These are phyloP conservation scores for Grammomys surdaster DNA, from an alignment of 2,113 vertebrate species.

Conservation along the genomic window DNA sequence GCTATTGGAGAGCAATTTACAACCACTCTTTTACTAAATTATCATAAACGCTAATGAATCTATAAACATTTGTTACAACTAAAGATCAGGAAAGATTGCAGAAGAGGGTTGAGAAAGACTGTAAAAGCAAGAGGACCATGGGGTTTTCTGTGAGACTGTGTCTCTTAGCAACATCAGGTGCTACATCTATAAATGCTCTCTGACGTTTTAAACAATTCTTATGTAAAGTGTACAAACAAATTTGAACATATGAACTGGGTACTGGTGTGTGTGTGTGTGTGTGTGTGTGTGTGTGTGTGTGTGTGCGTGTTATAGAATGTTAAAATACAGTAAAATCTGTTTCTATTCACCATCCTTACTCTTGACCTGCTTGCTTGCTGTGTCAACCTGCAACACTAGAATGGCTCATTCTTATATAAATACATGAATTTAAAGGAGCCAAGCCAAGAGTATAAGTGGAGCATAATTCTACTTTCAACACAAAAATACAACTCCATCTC, in stretches of 20 bases:
- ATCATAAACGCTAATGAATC: background rate
- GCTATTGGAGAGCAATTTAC: background rate
- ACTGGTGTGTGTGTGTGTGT: background rate
- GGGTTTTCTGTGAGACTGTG: background rate
- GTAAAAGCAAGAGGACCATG: background rate
- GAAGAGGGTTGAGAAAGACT: background rate
- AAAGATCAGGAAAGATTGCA: background rate
- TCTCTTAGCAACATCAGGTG: background rate
- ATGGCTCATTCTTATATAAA: background rate
- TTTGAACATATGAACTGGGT: background rate
- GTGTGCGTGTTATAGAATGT: background rate
- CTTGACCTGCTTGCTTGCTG: rapidly evolving
- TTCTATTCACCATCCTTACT: background rate
- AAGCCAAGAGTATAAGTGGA: background rate
- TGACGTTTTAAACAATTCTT: background rate
- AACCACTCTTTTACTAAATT: background rate
- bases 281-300: background rate
- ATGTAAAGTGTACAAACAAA: background rate
- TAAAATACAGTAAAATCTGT: background rate
- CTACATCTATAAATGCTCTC: background rate
- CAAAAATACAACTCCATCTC: background rate
- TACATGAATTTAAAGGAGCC: background rate
- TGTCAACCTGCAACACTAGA: background rate
- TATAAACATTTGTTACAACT: background rate
- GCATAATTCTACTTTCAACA: background rate